Evolutionary conservation across 2,113 vertebrate genomes (phyloP), one percentile per base, ranked within the genome.

Genomic region (Plecotus auritus): DNA sequence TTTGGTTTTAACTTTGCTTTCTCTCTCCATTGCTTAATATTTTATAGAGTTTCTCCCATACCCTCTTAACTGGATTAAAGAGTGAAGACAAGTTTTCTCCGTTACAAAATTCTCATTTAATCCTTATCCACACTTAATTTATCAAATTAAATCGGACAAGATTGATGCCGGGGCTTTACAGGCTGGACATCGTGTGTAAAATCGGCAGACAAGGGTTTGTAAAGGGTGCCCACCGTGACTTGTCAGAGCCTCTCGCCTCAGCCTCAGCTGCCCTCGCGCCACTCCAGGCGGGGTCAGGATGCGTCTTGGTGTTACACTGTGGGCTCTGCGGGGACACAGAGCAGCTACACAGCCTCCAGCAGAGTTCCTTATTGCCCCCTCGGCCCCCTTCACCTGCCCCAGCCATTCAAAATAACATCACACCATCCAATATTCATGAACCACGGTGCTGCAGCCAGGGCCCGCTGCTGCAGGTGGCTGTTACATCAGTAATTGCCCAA

Each of bases 381-480:
- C 97, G 97, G 98, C 97, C 98, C 98, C 98, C 98, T 99, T 99
- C 99, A 99, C 99, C 99, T 99, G 99, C 99, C 99, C 99, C 98
- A 98, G 98, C 99, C 99, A 99, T 99, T 99, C 99, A 99, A 98
- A 99, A 99, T 99, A 99, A 99, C 99, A 99, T 99, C 99, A 99
- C 99, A 99, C 98, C 98, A 99, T 99, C 99, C 99, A 99, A 99
- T 99, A 99, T 99, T 99, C 99, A 99, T 99, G 99, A 99, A 99
- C 98, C 97, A 97, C 97, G 96, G 96, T 85, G 97, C 98, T 98
- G 97, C 98, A 85, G 98, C 98, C 97, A 98, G 98, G 99, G 98
- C 99, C 99, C 97, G 98, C 99, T 99, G 98, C 99, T 99, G 99
- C 99, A 99, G 99, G 99, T 99, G 99, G 99, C 99, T 99, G 99